These are phyloP conservation scores for Ranitomeya imitator DNA, from an alignment of 2,113 vertebrate genomes.

Conservation along the genomic window DNA sequence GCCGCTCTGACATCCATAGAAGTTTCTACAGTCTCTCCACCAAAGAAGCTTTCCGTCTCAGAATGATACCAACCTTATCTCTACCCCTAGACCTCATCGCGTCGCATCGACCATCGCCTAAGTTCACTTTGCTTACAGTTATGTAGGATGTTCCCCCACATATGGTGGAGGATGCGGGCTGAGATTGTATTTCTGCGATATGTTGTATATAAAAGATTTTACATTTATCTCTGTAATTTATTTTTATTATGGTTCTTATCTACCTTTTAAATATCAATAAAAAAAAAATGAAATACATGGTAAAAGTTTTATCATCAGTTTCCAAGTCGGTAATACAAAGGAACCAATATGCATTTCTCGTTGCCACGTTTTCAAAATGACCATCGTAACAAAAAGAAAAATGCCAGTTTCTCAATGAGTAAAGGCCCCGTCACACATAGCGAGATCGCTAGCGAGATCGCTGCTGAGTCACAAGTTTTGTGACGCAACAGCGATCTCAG, in stretches of 20 bases:
- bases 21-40: not conserved
- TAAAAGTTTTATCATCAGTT: not conserved
- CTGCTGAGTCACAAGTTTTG: too few relatives aligned
- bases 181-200: not conserved
- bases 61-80: not conserved
- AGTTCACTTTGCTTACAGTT: not conserved
- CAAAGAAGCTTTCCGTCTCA: not conserved
- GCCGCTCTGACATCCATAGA: not conserved
- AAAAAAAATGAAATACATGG: not conserved
- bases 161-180: not conserved
- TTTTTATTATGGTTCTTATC: conserved; percentile 3
- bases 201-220: conserved; percentile 15
- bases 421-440: too few relatives aligned
- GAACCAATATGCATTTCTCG: too few relatives aligned
- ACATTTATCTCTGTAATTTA: conserved; percentile 4
- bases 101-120: not conserved
- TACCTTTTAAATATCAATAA: not conserved
- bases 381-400: too few relatives aligned
- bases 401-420: too few relatives aligned
- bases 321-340: too few relatives aligned
- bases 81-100: not conserved
- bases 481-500: too few relatives aligned
- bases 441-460: too few relatives aligned
- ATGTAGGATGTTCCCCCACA: not conserved
- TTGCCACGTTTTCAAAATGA: too few relatives aligned